Base-by-base conservation (phyloP, 2,888 invertebrate species). In the Agelastica alni region DNA sequence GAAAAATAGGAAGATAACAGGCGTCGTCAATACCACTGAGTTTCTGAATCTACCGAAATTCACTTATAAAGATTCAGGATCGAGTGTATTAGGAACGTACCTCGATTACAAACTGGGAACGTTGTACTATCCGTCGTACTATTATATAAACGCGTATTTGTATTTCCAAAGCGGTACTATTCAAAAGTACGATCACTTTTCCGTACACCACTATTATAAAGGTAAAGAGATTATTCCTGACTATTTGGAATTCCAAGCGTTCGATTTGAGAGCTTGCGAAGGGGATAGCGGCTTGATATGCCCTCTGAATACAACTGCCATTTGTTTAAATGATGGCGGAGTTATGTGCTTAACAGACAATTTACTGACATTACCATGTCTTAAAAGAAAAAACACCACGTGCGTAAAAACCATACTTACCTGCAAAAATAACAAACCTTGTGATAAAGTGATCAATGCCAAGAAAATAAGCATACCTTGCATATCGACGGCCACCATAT, bases 281-380 rank as follows among this genome's bases (percentile, higher is more conserved):
- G 55, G 55, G n/a, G 55, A 55, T 31, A 51, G 28, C 12, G 55
- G 55, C 3, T 30, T 34, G 2, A 20, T 51, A 2, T 55, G 55
- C 46, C 51, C 55, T 14, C 9, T 12, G 4, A 55, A 51, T 7
- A 51, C 55, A 7, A 41, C 18, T 16, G 22, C 18, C 6, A 14
- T 51, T 22, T 55, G 55, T 20, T 14, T 51, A 13, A 42, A 41
- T n/a, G 55, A 55, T 36, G 49, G 48, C 9, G 34, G 45, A 14
- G 34, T 55, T 4, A 51, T 51, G 55, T 55, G 55, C 13, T 41
- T 55, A 3, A 55, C 55, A 4, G 55, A 55, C 16, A 5, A 30
- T 4, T 14, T 55, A 6, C 13, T 41, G 1, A 51, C 55, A 10
- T 10, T 34, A 13, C 14, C 46, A 17, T 41, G 48, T 20, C n/a